phyloP scores from a whole-genome alignment of 1,140 invertebrate genomes.

The Melipona quadrifasciata region DNA sequence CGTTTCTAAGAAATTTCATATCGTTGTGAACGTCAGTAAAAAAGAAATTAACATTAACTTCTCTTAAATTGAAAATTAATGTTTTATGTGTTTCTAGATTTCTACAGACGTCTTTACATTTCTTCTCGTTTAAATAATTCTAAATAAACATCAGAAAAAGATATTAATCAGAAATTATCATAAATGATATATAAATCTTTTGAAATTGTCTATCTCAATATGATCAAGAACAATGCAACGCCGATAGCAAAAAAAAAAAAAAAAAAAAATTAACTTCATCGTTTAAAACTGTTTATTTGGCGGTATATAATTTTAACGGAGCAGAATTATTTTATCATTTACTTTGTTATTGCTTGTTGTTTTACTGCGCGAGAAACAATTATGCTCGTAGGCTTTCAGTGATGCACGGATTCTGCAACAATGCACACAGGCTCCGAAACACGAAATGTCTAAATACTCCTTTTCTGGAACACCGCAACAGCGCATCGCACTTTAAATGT shows the following conservation, averaged over 20 bases:
- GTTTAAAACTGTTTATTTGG: neutral
- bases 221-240: neutral
- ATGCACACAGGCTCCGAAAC: neutral
- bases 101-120: neutral
- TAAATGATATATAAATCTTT: neutral
- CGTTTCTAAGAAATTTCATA: too few relatives aligned
- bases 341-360: too few relatives aligned
- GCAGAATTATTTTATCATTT: neutral
- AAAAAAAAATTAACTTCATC: neutral
- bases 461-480: constrained; percentile 43
- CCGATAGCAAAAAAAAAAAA: too few relatives aligned
- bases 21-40: too few relatives aligned
- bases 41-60: too few relatives aligned
- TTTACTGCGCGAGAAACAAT: neutral
- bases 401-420: neutral
- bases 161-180: neutral
- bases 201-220: neutral
- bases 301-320: neutral
- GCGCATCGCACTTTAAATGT: constrained; percentile 47
- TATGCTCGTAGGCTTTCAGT: neutral
- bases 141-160: neutral
- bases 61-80: neutral
- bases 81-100: neutral
- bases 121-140: neutral
- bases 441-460: constrained; percentile 27